Conservation (phyloP, 2,797 vertebrate genomes). For the Phyllotis vaccarum region DNA sequence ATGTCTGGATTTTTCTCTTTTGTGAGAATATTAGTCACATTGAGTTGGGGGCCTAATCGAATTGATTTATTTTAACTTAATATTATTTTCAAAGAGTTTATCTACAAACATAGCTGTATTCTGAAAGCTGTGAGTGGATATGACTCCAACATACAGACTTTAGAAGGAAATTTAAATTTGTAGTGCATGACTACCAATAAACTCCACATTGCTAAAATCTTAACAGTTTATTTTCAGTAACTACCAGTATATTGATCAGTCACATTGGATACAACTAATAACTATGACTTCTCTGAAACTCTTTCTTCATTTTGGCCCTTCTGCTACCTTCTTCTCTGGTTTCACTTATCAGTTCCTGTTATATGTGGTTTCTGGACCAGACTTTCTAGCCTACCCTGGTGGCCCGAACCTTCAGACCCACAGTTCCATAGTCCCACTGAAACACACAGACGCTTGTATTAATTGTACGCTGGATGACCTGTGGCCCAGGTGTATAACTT, state of each 20-base stretch:
- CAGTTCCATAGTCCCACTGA: too few species aligned
- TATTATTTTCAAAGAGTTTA: not conserved
- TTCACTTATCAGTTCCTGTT: not conserved
- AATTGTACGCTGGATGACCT: too few species aligned
- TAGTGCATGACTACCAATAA: not conserved
- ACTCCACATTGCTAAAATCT: not conserved
- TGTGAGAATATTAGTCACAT: not conserved
- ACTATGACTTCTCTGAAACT: not conserved
- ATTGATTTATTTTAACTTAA: not conserved
- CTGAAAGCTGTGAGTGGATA: not conserved
- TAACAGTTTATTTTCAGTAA: not conserved
- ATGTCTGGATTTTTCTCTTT: not conserved
- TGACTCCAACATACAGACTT: not conserved
- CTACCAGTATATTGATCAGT: not conserved
- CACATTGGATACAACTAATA: not conserved
- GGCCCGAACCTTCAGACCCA: too few species aligned
- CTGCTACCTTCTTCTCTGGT: not conserved
- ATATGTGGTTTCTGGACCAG: too few species aligned
- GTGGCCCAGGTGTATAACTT: too few species aligned
- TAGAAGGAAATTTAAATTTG: not conserved
- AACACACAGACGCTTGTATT: too few species aligned
- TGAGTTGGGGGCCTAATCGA: not conserved
- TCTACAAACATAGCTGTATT: not conserved
- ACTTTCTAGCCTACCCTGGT: too few species aligned
- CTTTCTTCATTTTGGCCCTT: not conserved